A percentile compares a stretch with the other conserved stretches of the same genome.
These are phyloP conservation scores for Jacana jacana DNA, from an alignment of 2,113 vertebrate genomes.

Conservation along the genomic window DNA sequence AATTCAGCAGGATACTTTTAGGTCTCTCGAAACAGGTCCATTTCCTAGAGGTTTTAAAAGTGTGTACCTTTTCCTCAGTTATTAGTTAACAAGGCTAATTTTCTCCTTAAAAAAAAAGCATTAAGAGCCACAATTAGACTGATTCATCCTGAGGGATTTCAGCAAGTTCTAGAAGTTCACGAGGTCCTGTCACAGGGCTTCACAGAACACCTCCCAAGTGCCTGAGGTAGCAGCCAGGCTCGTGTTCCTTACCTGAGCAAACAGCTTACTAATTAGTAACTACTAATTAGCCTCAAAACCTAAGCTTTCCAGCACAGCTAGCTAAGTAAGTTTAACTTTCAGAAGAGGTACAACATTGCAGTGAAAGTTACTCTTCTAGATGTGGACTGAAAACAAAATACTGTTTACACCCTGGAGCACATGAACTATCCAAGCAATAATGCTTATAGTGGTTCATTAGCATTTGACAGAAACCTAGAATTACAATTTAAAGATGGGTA, in stretches of 20 bases:
- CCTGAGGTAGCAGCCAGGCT: background rate
- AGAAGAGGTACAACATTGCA: background rate
- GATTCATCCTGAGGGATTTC: background rate
- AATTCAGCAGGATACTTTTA: background rate
- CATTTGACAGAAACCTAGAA: background rate
- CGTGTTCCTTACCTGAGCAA: background rate
- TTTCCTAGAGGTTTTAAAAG: background rate
- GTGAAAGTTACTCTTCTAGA: conserved; percentile 35
- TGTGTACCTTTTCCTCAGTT: background rate
- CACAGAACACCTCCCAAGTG: background rate
- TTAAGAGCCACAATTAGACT: background rate
- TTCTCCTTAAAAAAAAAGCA: background rate
- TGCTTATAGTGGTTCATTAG: background rate
- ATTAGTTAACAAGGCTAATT: background rate
- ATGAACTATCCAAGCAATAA: background rate
- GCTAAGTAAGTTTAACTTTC: background rate
- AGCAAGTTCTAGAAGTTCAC: background rate
- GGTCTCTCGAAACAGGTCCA: background rate
- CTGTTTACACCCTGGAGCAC: background rate
- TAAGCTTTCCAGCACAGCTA: background rate
- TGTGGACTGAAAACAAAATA: background rate
- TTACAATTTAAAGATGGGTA: background rate
- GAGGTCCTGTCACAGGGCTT: background rate
- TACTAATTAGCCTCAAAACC: background rate
- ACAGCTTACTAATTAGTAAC: background rate